Percentiles rank a stretch among this genome's conserved stretches.
phyloP scores from a whole-genome alignment of 2,113 vertebrate species.

The Heterocephalus glaber region DNA sequence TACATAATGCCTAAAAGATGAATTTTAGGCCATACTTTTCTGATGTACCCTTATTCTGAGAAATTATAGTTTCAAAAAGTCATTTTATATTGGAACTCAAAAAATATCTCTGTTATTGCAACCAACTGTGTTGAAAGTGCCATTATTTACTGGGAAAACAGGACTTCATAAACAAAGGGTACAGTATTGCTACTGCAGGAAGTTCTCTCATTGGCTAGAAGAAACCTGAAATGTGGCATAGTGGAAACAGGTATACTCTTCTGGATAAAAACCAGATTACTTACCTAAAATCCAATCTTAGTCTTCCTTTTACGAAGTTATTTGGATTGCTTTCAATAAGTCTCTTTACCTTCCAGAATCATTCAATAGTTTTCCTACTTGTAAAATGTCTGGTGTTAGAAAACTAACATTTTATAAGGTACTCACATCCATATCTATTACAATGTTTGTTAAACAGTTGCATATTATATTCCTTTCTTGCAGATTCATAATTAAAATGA shows the following conservation, averaged over 20 bases:
- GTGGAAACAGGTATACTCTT: not conserved
- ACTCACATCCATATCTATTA: not conserved
- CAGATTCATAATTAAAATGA: not conserved
- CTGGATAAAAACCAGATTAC: not conserved
- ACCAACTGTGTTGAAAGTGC: not conserved
- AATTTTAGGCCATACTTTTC: slow-evolving; percentile 5
- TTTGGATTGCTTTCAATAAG: not conserved
- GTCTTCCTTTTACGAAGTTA: not conserved
- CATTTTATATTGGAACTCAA: not conserved
- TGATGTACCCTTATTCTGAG: not conserved
- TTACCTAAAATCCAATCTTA: not conserved
- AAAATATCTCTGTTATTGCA: not conserved
- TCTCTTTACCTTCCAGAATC: not conserved
- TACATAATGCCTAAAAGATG: slow-evolving; percentile 33
- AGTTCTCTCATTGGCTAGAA: not conserved
- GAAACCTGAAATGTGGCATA: not conserved
- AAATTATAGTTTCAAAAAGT: slow-evolving; percentile 43
- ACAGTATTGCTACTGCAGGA: not conserved
- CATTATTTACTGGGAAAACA: not conserved
- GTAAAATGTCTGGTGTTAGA: not conserved
- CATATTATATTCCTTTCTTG: not conserved
- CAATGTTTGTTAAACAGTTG: not conserved
- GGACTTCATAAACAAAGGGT: not conserved
- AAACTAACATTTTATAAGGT: not conserved
- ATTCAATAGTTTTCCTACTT: not conserved